Evolutionary conservation across 35 echinoderm and acorn worm species (phyloP).

Genomic region (Ptychodera flava): DNA sequence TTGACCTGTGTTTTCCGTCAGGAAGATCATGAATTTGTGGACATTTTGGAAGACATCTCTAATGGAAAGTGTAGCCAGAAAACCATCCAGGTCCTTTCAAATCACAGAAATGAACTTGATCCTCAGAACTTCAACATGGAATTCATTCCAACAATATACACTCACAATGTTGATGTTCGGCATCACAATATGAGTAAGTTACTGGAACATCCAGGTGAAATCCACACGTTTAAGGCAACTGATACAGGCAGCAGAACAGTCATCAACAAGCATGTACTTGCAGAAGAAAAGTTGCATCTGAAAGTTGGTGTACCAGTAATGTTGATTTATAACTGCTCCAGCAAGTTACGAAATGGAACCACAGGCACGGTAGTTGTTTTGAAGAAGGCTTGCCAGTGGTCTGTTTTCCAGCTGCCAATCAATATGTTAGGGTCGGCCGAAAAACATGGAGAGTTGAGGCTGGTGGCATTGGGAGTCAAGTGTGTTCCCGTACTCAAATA

Average conservation of each 20-base stretch:
- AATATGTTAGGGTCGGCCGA: background rate
- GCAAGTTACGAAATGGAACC: background rate
- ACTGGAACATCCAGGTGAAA: background rate
- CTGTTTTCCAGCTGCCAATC: background rate
- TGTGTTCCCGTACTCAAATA: background rate
- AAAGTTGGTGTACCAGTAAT: background rate
- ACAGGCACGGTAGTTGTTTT: background rate
- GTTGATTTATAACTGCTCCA: background rate
- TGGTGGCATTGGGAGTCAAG: background rate
- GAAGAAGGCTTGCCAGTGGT: background rate
- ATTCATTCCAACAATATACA: background rate
- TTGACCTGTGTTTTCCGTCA: background rate
- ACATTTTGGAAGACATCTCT: background rate
- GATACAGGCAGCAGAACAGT: background rate
- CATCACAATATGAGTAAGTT: background rate
- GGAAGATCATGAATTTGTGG: background rate
- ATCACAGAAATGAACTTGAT: background rate
- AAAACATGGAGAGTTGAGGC: background rate
- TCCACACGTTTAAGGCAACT: background rate
- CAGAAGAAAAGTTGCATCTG: too few species aligned
- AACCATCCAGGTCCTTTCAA: background rate
- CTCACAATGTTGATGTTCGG: background rate
- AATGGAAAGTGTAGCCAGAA: background rate
- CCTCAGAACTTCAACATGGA: background rate
- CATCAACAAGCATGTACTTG: too few species aligned